Evolutionary conservation across 2,113 vertebrate genomes (phyloP).

Genomic region (Scartelaos histophorus): DNA sequence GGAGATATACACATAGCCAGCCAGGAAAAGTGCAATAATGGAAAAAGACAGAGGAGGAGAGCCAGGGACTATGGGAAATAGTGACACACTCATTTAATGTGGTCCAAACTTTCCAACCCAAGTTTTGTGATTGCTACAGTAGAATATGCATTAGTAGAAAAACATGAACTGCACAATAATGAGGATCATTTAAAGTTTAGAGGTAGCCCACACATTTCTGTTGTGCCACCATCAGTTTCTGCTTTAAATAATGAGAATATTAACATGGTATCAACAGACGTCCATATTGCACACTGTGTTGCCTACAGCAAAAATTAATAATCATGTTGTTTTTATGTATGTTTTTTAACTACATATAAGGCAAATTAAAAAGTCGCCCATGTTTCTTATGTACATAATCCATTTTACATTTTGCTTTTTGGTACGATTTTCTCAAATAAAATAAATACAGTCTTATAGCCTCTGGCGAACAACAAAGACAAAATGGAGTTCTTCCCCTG

Average conservation of each 20-base stretch:
- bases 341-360: not conserved
- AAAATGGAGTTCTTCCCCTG: slow-evolving; percentile 34
- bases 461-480: not conserved
- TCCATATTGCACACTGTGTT: not conserved
- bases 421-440: not conserved
- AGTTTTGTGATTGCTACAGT: slow-evolving; percentile 20
- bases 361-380: not conserved
- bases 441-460: not conserved
- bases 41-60: slow-evolving; percentile 41
- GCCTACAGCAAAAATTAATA: not conserved
- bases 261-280: not conserved
- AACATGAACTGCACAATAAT: not conserved
- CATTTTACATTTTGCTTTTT: not conserved
- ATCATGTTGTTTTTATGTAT: not conserved
- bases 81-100: slow-evolving; percentile 31
- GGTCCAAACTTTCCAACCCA: slow-evolving; percentile 35
- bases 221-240: not conserved
- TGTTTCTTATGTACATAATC: not conserved
- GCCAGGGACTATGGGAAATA: slow-evolving; percentile 48
- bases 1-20: slow-evolving; percentile 5
- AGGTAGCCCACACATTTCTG: not conserved
- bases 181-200: not conserved
- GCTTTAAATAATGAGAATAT: not conserved
- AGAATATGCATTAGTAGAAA: slow-evolving; percentile 9
- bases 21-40: slow-evolving; percentile 41